Evolutionary conservation across 1,140 invertebrate genomes (phyloP).

Genomic region (Drosophila obscura): DNA sequence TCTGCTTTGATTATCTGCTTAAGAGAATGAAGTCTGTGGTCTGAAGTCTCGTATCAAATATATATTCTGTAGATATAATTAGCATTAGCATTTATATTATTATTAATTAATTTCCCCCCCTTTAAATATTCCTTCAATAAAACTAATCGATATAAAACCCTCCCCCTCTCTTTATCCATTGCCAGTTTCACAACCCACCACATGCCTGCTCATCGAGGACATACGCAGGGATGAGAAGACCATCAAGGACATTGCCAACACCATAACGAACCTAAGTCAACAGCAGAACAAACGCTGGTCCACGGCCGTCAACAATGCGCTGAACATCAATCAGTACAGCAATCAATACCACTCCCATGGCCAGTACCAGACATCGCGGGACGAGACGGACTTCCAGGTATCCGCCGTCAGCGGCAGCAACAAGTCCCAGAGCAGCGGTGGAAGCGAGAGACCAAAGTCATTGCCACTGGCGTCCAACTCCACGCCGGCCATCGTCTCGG

Average conservation of each 20-base stretch:
- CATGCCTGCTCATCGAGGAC: slow-evolving; percentile 79
- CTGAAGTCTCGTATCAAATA: background rate
- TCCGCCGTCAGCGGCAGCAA: slow-evolving; percentile 22
- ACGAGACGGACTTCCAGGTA: slow-evolving; percentile 78
- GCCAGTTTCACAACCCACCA: slow-evolving; percentile 72
- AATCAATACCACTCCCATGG: slow-evolving; percentile 49
- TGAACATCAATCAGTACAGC: slow-evolving; percentile 68
- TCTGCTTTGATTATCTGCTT: too few species aligned
- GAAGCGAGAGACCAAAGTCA: slow-evolving; percentile 76
- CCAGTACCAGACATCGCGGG: slow-evolving; percentile 66
- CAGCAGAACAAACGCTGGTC: slow-evolving; percentile 78
- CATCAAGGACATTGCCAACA: slow-evolving; percentile 81
- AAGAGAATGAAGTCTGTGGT: too few species aligned
- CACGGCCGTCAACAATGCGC: slow-evolving; percentile 75
- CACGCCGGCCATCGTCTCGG: slow-evolving; percentile 82
- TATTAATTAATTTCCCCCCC: background rate
- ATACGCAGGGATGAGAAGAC: slow-evolving; percentile 79
- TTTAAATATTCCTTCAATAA: background rate
- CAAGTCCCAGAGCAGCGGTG: slow-evolving; percentile 28
- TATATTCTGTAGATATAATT: too few species aligned
- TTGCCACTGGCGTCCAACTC: slow-evolving; percentile 79
- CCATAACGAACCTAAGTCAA: slow-evolving; percentile 83
- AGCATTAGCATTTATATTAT: too few species aligned
- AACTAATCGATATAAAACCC: background rate
- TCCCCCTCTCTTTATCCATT: background rate